These are phyloP conservation scores for Terebella lapidaria DNA, from an alignment of 2,888 invertebrate genomes.

Conservation along the genomic window DNA sequence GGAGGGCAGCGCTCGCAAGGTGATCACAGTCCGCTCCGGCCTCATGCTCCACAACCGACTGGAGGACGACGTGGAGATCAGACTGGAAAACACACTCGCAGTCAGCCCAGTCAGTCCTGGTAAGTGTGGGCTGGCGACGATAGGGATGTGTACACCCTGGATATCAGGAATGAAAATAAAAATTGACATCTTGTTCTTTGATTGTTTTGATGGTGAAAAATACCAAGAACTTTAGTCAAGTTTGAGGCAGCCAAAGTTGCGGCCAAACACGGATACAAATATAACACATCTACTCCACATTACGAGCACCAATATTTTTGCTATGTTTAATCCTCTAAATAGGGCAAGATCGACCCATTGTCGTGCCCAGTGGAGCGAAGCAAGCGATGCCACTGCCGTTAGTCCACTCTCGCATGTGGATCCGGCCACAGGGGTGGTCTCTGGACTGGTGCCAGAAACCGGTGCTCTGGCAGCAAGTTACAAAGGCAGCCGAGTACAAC, in stretches of 20 bases:
- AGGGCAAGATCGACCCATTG: not conserved
- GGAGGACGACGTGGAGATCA: conserved; percentile 58
- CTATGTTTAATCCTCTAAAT: not conserved
- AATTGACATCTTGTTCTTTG: too few species aligned
- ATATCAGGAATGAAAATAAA: too few species aligned
- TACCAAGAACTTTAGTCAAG: too few species aligned
- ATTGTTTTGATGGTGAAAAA: too few species aligned
- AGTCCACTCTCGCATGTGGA: conserved; percentile 69
- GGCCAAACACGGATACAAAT: too few species aligned
- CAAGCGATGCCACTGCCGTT: conserved; percentile 75
- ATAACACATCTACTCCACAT: too few species aligned
- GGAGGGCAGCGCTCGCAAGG: conserved; percentile 88
- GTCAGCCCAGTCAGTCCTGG: not conserved
- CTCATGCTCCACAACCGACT: conserved; percentile 69
- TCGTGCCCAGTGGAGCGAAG: not conserved
- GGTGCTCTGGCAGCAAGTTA: conserved; percentile 63
- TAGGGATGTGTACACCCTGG: too few species aligned
- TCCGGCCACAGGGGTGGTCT: conserved; percentile 63
- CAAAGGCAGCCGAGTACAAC: conserved; percentile 53
- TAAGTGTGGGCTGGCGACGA: too few species aligned
- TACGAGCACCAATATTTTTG: not conserved
- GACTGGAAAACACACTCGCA: conserved; percentile 58
- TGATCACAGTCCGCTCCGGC: conserved; percentile 87
- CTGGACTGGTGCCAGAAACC: conserved; percentile 58
- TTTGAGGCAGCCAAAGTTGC: too few species aligned